Percentiles rank a stretch among this genome's conserved stretches.
Conservation (phyloP, 2,797 vertebrate species). For the Zalophus californianus region DNA sequence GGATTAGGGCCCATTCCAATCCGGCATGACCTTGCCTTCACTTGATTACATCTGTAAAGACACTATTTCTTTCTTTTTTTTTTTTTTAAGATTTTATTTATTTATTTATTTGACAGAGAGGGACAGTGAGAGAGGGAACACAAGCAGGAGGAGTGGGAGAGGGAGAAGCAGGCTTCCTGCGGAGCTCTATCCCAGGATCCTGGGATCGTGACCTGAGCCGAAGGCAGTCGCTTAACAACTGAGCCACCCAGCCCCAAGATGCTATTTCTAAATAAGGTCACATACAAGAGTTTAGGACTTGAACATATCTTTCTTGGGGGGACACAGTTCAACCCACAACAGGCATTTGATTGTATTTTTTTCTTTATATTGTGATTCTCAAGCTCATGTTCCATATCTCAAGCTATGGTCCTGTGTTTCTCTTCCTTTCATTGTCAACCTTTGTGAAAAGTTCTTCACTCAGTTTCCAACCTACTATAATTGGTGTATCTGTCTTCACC, state of each 20-base stretch:
- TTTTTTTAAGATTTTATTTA: no score
- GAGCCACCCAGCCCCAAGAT: neutral
- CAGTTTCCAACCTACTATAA: neutral
- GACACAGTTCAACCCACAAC: neutral
- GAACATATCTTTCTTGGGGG: neutral
- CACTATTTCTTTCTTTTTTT: neutral
- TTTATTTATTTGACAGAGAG: no score
- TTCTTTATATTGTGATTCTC: constrained; percentile 12
- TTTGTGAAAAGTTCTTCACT: constrained; percentile 33
- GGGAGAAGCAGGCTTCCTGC: no score
- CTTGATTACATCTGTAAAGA: neutral
- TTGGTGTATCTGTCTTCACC: neutral
- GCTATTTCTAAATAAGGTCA: neutral
- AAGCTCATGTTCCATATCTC: neutral
- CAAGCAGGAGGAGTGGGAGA: no score
- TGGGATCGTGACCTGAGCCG: no score
- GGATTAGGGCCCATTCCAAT: neutral
- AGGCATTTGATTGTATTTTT: constrained; percentile 14
- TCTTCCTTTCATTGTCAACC: neutral
- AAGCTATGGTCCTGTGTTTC: neutral
- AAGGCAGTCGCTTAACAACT: no score
- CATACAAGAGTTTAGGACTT: neutral
- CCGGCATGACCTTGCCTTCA: neutral
- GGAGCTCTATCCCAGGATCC: no score
- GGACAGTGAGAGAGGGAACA: no score